Evolutionary conservation across 1,140 invertebrate species (phyloP).

Genomic region (Drosophila erecta): DNA sequence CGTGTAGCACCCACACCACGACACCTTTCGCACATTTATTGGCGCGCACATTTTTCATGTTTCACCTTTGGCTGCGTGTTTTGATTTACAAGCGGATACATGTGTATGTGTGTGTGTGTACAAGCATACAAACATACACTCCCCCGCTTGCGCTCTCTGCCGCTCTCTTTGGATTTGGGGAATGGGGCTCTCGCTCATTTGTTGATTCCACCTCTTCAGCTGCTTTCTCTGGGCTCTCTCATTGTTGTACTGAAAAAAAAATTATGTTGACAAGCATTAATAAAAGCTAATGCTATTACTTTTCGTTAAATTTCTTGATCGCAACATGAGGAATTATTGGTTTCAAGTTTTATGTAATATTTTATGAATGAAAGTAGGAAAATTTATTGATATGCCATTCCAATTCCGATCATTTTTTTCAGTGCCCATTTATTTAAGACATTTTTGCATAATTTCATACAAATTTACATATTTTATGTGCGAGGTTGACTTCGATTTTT

Average conservation of each 20-base stretch:
- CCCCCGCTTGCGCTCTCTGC: slow-evolving; percentile 63
- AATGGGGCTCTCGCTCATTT: slow-evolving; percentile 49
- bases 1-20: slow-evolving; percentile 1
- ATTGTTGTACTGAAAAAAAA: not conserved
- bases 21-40: slow-evolving; percentile 50
- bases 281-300: too few relatives aligned
- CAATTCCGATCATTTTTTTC: not conserved
- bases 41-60: slow-evolving; percentile 78
- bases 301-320: too few relatives aligned
- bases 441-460: slow-evolving; percentile 80
- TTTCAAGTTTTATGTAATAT: not conserved
- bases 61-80: slow-evolving; percentile 76
- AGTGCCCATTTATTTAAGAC: slow-evolving; percentile 47
- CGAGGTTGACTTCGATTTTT: slow-evolving; percentile 62
- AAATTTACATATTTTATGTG: slow-evolving; percentile 70
- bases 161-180: slow-evolving; percentile 25
- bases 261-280: not conserved
- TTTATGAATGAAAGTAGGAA: too few relatives aligned
- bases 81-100: slow-evolving; percentile 56
- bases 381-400: too few relatives aligned
- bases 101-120: not conserved
- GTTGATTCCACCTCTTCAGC: slow-evolving; percentile 70
- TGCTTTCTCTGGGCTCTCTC: slow-evolving; percentile 45
- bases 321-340: not conserved
- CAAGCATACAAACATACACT: slow-evolving; percentile 34